Percentiles rank a stretch among this genome's conserved stretches.
Conservation (phyloP, 2,888 invertebrate genomes). For the Heliothis peltigera region DNA sequence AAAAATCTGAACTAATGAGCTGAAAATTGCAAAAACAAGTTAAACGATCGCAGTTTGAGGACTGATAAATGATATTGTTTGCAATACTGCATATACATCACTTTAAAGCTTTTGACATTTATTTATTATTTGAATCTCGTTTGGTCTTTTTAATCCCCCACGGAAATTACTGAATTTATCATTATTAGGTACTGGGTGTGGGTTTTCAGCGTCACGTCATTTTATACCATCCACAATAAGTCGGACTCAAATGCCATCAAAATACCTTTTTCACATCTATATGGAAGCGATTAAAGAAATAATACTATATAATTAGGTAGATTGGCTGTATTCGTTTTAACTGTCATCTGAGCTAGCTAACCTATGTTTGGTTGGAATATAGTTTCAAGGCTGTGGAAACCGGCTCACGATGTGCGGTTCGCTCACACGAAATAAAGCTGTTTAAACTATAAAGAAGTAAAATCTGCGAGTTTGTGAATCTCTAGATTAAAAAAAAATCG, state of each 20-base stretch:
- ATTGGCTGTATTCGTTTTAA: not conserved
- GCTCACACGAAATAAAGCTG: slow-evolving; percentile 1
- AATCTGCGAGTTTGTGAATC: too few species aligned
- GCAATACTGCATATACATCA: too few species aligned
- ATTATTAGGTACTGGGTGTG: not conserved
- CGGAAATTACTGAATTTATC: slow-evolving; percentile 2
- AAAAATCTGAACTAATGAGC: too few species aligned
- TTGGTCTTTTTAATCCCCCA: not conserved
- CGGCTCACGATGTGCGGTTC: slow-evolving; percentile 7
- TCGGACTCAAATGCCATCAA: not conserved
- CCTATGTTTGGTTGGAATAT: not conserved
- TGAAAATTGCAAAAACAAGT: too few species aligned
- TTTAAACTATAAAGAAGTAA: too few species aligned
- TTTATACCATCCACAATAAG: too few species aligned
- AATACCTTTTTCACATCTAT: not conserved
- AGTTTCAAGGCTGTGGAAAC: slow-evolving; percentile 35
- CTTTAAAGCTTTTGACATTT: not conserved
- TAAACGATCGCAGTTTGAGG: too few species aligned
- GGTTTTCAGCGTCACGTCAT: not conserved
- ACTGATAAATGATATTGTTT: too few species aligned
- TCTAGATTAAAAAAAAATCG: too few species aligned
- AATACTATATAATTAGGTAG: not conserved
- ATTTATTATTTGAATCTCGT: slow-evolving; percentile 5
- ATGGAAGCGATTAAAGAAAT: not conserved
- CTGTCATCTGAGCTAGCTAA: not conserved